Conservation (phyloP, 2,113 vertebrate genomes). For the Dasypus novemcinctus region DNA sequence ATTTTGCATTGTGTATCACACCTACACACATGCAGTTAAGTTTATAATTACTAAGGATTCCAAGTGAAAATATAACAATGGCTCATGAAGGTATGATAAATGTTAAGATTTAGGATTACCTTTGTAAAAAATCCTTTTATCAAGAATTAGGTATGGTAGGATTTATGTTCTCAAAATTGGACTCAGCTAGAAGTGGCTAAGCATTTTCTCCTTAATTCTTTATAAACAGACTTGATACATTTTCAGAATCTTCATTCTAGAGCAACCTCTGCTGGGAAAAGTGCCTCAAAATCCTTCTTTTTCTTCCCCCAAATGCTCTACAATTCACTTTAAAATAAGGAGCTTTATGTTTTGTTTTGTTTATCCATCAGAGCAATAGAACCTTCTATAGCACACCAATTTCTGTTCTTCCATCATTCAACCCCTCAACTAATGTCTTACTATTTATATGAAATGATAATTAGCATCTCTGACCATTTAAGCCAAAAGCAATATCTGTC, state of each 20-base stretch:
- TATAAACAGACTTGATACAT: neutral
- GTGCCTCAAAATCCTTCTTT: neutral
- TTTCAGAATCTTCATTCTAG: slow-evolving; percentile 68
- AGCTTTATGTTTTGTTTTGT: neutral
- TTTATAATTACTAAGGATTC: neutral
- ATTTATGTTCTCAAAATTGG: neutral
- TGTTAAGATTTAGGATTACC: neutral
- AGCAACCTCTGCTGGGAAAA: slow-evolving; percentile 83
- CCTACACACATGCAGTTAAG: neutral
- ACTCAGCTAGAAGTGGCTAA: neutral
- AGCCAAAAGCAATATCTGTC: neutral
- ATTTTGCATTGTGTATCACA: neutral
- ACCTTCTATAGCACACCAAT: neutral
- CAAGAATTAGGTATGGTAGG: neutral
- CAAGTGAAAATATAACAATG: neutral
- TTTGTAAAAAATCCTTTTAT: neutral
- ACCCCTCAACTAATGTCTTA: neutral
- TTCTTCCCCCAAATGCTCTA: neutral
- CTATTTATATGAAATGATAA: neutral
- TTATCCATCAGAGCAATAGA: neutral
- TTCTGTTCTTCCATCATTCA: neutral
- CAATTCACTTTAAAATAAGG: neutral
- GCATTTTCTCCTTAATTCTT: neutral
- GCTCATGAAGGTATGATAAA: neutral
- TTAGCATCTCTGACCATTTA: neutral